Evolutionary conservation across 2,113 vertebrate genomes (phyloP), one percentile per base, ranked within the genome.

Genomic region (Bos javanicus): DNA sequence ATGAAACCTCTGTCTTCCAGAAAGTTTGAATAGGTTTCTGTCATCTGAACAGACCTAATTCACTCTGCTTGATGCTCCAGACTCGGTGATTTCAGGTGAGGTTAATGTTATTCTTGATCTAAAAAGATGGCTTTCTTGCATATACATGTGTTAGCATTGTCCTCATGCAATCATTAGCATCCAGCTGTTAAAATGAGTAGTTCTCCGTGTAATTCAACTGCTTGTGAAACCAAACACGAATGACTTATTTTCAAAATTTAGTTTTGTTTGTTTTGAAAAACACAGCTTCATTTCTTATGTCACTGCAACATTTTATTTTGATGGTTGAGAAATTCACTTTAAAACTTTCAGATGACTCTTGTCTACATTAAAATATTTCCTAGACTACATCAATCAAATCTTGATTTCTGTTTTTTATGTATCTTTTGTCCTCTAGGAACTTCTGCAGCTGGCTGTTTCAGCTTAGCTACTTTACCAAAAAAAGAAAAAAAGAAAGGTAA

Each of bases 261-360:
- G 56, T 52, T 94, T 74, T 87, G 87, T 94, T 95, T 97, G 94
- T 62, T 97, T 89, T 91, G 76, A 71, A 96, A 97, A 95, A 91
- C 60, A 28, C 0, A 59, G 56, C 67, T 96, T 92, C 88, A 39
- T 81, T 62, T 90, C 57, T 96, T 50, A 26, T 74, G 36, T 84
- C 28, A 21, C 33, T 67, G 39, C 50, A 54, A 39, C 91, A 92
- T 57, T 90, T 96, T 74, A 95, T 93, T 95, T 93, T 50, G 93
- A 94, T 52, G 67, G 56, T 95, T 96, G 39, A 52, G 80, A 97
- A 95, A 96, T 92, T 91, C 71, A 60, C 19, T 87, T 74, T 19
- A 30, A 87, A 96, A 62, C 62, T 82, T 95, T 83, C 60, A 52
- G 60, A 93, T 54, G 67, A 80, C 64, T 82, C 90, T 91, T 74